Conservation (phyloP, 1,140 invertebrate genomes). For the Cyclina sinensis region DNA sequence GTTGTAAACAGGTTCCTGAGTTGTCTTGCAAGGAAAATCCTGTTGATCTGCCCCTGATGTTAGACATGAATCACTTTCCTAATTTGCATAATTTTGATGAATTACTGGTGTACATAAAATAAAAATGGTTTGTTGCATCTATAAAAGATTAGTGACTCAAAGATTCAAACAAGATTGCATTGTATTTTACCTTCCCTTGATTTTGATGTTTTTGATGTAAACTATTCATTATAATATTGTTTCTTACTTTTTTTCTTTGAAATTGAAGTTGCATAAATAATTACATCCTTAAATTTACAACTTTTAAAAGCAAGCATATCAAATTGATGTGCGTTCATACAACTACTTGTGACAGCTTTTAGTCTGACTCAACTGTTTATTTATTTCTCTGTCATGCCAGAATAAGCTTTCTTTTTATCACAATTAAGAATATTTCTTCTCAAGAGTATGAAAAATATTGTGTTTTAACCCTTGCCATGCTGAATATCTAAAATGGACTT, state of each 20-base stretch:
- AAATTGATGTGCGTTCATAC: not conserved
- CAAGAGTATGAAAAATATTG: too few species aligned
- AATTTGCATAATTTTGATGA: conserved; percentile 32
- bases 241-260: not conserved
- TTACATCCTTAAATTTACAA: not conserved
- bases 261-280: not conserved
- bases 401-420: too few species aligned
- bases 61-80: not conserved
- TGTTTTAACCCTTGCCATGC: too few species aligned
- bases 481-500: too few species aligned
- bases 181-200: conserved; percentile 3
- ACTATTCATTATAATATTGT: conserved; percentile 4
- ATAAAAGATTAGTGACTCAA: not conserved
- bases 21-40: too few species aligned
- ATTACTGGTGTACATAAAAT: conserved; percentile 11
- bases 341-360: not conserved
- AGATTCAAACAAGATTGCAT: conserved; percentile 21
- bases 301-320: not conserved
- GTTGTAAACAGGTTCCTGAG: too few species aligned
- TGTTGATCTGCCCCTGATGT: not conserved
- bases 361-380: not conserved
- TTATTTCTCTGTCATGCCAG: too few species aligned
- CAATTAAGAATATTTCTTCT: too few species aligned
- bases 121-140: conserved; percentile 16
- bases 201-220: conserved; percentile 18